Conservation (phyloP, 2,888 invertebrate species). For the Lepidocyrtoides sp. region DNA sequence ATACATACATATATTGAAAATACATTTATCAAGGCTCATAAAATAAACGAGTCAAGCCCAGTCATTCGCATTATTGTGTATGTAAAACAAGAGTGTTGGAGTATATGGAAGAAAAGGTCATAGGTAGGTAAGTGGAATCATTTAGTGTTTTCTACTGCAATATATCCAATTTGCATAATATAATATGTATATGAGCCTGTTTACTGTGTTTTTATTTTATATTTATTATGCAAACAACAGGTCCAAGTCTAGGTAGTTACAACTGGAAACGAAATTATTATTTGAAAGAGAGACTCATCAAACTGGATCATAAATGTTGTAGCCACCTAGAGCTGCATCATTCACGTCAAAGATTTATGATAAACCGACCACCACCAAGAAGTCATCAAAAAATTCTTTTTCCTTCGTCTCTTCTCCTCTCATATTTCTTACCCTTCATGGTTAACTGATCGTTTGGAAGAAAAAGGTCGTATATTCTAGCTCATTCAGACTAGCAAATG, state of each 20-base stretch:
- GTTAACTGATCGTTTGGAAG: background rate
- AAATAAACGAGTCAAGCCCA: background rate
- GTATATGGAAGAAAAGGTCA: background rate
- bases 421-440: background rate
- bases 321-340: constrained; percentile 63
- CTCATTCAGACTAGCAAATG: background rate
- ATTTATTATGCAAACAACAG: background rate
- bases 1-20: background rate
- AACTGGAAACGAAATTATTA: constrained; percentile 23
- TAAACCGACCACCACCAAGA: constrained; percentile 68
- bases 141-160: too few relatives aligned
- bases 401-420: background rate
- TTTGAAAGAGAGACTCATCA: constrained; percentile 55
- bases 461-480: background rate
- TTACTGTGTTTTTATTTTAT: background rate
- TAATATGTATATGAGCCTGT: background rate
- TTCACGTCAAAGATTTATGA: constrained; percentile 76
- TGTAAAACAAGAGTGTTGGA: background rate
- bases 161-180: background rate
- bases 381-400: constrained; percentile 53
- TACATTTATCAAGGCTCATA: background rate
- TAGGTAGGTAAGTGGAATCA: background rate
- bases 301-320: constrained; percentile 74
- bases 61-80: background rate
- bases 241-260: background rate